Percentiles rank a stretch among this genome's conserved stretches.
phyloP scores from a whole-genome alignment of 1,140 invertebrate genomes.

The Goniozus legneri region DNA sequence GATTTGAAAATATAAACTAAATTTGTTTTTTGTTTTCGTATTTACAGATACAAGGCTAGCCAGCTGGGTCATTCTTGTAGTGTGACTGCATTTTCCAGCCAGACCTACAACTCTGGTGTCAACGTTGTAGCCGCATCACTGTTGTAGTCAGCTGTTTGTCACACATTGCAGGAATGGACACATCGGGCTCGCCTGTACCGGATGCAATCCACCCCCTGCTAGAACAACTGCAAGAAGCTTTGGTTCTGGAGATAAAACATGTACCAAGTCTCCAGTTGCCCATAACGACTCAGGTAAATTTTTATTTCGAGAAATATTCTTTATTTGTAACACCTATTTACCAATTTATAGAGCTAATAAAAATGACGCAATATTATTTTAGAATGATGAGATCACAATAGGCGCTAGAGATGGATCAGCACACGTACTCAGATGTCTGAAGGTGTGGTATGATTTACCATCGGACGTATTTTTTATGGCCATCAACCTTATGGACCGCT shows the following conservation, averaged over 20 bases:
- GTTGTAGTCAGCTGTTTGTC: constrained; percentile 33
- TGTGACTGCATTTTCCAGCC: constrained; percentile 37
- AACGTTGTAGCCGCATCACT: constrained; percentile 16
- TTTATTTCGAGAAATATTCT: constrained; percentile 2
- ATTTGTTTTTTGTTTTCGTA: too few species aligned
- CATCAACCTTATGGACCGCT: constrained; percentile 74
- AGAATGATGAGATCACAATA: constrained; percentile 67
- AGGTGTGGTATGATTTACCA: constrained; percentile 78
- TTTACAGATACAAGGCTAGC: constrained; percentile 51
- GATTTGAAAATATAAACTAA: too few species aligned
- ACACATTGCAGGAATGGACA: constrained; percentile 54
- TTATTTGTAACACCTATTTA: too few species aligned
- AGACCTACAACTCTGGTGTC: constrained; percentile 25
- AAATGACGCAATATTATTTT: constrained; percentile 16
- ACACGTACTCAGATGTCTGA: constrained; percentile 74
- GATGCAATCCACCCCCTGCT: constrained; percentile 58
- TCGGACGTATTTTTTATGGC: constrained; percentile 73
- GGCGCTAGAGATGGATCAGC: constrained; percentile 72
- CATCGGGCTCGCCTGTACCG: constrained; percentile 54
- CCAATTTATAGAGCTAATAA: too few species aligned
- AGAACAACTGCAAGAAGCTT: constrained; percentile 64
- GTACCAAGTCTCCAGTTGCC: constrained; percentile 66
- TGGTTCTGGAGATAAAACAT: constrained; percentile 66
- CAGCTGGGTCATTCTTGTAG: constrained; percentile 54
- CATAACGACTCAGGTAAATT: constrained; percentile 18